Conservation (phyloP, 2,888 invertebrate genomes). For the Drosophila anomelani region DNA sequence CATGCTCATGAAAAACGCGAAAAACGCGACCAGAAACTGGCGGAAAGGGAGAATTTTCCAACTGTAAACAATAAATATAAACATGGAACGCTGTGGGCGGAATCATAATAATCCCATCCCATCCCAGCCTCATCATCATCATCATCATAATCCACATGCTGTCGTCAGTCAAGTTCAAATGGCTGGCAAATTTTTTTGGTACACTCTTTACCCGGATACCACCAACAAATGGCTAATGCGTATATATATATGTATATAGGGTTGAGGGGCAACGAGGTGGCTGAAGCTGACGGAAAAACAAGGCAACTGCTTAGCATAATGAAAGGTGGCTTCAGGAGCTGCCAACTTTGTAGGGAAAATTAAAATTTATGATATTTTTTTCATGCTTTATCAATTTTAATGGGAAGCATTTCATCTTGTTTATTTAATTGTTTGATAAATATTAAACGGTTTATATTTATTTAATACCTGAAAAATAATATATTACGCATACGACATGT, state of each 20-base stretch:
- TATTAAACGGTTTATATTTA: background rate
- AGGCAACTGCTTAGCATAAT: constrained; percentile 14
- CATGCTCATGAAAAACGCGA: constrained; percentile 62
- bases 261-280: constrained; percentile 15
- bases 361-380: constrained; percentile 3
- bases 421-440: background rate
- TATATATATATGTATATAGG: background rate
- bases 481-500: background rate
- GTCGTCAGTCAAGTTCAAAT: constrained; percentile 54
- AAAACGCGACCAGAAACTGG: constrained; percentile 37
- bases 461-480: background rate
- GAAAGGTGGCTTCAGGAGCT: constrained; percentile 10
- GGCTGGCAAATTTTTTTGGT: constrained; percentile 43
- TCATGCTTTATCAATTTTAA: constrained; percentile 3
- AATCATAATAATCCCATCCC: constrained; percentile 38
- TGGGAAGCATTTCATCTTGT: background rate
- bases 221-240: constrained; percentile 34
- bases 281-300: constrained; percentile 9
- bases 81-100: constrained; percentile 38
- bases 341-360: background rate
- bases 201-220: constrained; percentile 17
- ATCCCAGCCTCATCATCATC: constrained; percentile 6
- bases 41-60: constrained; percentile 43
- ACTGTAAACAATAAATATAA: constrained; percentile 66
- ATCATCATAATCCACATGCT: constrained; percentile 47